Evolutionary conservation across 2,797 vertebrate species (phyloP).

Genomic region (Furcifer pardalis): DNA sequence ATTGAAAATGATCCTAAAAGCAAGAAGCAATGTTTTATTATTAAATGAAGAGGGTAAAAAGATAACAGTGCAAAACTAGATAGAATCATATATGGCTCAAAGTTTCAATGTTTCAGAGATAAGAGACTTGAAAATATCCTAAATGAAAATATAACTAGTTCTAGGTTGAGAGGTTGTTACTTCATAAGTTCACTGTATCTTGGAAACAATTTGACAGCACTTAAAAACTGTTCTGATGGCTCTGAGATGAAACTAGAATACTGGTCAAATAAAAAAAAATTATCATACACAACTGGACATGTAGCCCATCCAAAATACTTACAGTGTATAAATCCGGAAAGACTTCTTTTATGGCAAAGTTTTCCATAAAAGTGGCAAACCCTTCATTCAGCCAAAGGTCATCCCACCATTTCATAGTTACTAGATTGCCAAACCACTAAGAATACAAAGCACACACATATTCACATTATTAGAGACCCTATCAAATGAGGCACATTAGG

Average conservation of each 20-base stretch:
- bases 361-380: constrained; percentile 96
- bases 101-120: background rate
- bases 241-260: background rate
- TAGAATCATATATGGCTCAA: background rate
- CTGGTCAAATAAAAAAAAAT: background rate
- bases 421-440: constrained; percentile 97
- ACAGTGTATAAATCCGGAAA: constrained; percentile 85
- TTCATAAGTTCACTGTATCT: too few species aligned
- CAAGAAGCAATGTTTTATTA: background rate
- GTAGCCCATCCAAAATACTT: constrained; percentile 64
- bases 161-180: too few species aligned
- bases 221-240: too few species aligned
- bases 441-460: constrained; percentile 22
- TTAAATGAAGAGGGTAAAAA: background rate
- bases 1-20: background rate
- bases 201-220: too few species aligned
- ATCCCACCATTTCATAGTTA: constrained; percentile 98
- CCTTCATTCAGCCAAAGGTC: constrained; percentile 98
- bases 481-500: background rate
- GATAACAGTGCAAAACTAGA: background rate
- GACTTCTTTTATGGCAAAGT: constrained; percentile 82
- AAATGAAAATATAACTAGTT: background rate
- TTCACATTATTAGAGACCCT: background rate
- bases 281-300: background rate
- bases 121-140: background rate